Conservation (phyloP, 2,888 invertebrate genomes). For the Dascillus cervinus region DNA sequence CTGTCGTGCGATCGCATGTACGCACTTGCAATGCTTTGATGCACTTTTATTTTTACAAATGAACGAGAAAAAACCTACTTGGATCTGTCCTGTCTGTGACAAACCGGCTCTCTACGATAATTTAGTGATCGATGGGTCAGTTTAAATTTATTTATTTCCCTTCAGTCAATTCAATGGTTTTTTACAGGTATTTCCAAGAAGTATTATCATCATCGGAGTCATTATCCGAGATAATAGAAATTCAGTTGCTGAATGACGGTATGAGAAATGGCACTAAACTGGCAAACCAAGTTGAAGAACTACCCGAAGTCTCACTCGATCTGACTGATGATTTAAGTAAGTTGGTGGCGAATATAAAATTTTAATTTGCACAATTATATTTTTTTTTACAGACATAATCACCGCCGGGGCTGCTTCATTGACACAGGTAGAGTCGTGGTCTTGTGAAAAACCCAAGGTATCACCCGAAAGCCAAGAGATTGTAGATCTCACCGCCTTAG, state of each 20-base stretch:
- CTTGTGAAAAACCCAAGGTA: too few species aligned
- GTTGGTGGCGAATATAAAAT: constrained; percentile 17
- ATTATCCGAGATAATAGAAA: constrained; percentile 66
- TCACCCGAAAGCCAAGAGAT: too few species aligned
- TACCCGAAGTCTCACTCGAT: constrained; percentile 52
- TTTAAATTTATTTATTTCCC: neutral
- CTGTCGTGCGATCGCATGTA: constrained; percentile 84
- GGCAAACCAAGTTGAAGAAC: constrained; percentile 34
- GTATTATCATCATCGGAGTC: constrained; percentile 65
- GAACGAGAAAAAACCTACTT: constrained; percentile 97
- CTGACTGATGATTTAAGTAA: constrained; percentile 70
- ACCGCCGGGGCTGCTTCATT: too few species aligned
- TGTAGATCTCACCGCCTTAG: too few species aligned
- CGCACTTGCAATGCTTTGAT: constrained; percentile 97
- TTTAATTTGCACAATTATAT: constrained; percentile 1
- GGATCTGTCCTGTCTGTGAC: constrained; percentile 98
- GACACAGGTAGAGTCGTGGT: too few species aligned
- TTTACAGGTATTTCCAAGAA: constrained; percentile 72
- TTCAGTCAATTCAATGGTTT: neutral
- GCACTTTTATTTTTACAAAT: constrained; percentile 91
- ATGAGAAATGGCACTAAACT: constrained; percentile 55
- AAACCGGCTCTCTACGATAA: constrained; percentile 84
- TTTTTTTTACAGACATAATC: too few species aligned
- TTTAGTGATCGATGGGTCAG: constrained; percentile 88
- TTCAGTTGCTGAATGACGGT: constrained; percentile 77